These are phyloP conservation scores for Scaptomyza reducta DNA, from an alignment of 2,888 invertebrate genomes.

Conservation along the genomic window DNA sequence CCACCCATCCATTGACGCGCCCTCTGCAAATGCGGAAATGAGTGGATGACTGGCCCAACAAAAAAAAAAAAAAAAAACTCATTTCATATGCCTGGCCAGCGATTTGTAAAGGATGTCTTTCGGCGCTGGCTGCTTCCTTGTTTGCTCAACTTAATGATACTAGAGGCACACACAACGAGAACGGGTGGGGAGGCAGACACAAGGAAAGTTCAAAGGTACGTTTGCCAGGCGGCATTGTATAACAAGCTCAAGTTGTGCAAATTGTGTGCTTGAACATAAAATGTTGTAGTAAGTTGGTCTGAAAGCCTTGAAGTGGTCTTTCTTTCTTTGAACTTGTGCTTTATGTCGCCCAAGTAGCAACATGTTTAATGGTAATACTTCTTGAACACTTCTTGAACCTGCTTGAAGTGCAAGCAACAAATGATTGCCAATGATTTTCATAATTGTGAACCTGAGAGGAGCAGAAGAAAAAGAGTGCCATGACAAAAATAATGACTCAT, in stretches of 20 bases:
- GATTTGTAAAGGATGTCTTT: conserved; percentile 54
- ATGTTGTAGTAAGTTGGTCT: conserved; percentile 27
- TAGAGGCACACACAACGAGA: not conserved
- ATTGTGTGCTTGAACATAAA: conserved; percentile 58
- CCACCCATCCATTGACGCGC: not conserved
- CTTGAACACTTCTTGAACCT: conserved; percentile 38
- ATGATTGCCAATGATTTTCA: conserved; percentile 15
- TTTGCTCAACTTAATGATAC: conserved; percentile 50
- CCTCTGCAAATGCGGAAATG: conserved; percentile 65
- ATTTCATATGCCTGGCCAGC: conserved; percentile 61
- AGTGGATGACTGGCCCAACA: conserved; percentile 43
- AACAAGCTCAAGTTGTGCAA: conserved; percentile 60
- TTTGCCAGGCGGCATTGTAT: conserved; percentile 65
- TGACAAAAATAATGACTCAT: conserved; percentile 59
- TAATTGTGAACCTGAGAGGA: not conserved
- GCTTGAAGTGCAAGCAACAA: conserved; percentile 59
- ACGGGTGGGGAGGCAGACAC: not conserved
- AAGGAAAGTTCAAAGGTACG: conserved; percentile 73
- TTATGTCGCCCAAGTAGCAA: conserved; percentile 45
- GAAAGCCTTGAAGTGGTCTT: conserved; percentile 59
- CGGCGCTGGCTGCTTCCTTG: conserved; percentile 56
- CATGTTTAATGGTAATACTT: conserved; percentile 44
- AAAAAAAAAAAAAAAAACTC: conserved; percentile 54
- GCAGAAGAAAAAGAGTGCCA: not conserved
- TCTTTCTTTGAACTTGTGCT: conserved; percentile 67